Evolutionary conservation across 2,797 vertebrate species (phyloP).

Genomic region (Poecilia gillii): DNA sequence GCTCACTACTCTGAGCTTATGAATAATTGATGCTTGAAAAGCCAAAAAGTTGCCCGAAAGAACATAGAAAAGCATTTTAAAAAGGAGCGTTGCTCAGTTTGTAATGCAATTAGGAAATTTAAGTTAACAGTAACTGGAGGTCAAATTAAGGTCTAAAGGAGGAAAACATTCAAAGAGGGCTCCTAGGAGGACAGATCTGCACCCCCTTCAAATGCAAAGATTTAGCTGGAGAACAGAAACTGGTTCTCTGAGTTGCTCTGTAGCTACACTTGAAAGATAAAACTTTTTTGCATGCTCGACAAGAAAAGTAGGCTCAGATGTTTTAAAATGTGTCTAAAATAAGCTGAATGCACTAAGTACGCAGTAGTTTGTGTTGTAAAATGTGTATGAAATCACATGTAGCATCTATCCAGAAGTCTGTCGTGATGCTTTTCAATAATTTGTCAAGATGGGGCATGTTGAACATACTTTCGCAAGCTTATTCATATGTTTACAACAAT

Average conservation of each 20-base stretch:
- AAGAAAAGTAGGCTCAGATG: not conserved
- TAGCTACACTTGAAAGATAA: not conserved
- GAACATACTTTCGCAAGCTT: not conserved
- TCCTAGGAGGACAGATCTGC: not conserved
- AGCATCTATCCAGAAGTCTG: not conserved
- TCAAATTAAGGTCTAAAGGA: not conserved
- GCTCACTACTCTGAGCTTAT: not conserved
- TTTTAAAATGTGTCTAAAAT: not conserved
- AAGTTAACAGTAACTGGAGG: not conserved
- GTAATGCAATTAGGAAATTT: conserved; percentile 1
- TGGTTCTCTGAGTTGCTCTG: not conserved
- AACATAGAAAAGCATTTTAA: not conserved
- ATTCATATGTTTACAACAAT: not conserved
- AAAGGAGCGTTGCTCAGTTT: not conserved
- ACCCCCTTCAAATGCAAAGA: not conserved
- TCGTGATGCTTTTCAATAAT: not conserved
- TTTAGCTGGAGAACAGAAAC: not conserved
- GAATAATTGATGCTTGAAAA: conserved; percentile 20
- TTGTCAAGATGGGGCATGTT: not conserved
- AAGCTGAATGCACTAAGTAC: not conserved
- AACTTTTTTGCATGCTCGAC: not conserved
- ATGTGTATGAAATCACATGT: not conserved
- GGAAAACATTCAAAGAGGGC: not conserved
- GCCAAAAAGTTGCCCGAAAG: not conserved
- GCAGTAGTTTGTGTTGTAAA: not conserved